These are phyloP conservation scores for Eulemur rufifrons DNA, from an alignment of 2,113 vertebrate genomes.

Conservation along the genomic window DNA sequence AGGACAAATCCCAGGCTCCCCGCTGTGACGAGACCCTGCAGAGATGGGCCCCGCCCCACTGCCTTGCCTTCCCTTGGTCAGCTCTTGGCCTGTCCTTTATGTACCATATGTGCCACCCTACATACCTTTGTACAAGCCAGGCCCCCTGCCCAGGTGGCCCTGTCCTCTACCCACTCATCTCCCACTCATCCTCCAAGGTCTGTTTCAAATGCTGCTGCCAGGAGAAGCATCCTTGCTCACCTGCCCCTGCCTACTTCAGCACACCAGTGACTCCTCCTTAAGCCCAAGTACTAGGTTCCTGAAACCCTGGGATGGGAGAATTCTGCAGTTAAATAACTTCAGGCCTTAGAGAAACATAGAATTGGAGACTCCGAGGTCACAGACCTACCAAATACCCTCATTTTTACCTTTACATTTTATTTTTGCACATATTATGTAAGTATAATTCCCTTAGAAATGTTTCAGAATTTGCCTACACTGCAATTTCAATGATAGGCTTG, in stretches of 20 bases:
- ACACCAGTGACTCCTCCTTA: neutral
- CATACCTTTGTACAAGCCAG: accelerated
- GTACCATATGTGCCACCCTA: neutral
- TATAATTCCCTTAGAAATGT: neutral
- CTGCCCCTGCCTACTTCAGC: neutral
- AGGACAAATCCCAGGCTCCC: neutral
- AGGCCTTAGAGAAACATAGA: neutral
- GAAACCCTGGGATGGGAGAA: neutral
- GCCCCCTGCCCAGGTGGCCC: neutral
- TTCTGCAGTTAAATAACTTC: neutral
- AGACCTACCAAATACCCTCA: neutral
- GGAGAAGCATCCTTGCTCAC: neutral
- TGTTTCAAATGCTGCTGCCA: neutral
- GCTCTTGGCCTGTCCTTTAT: neutral
- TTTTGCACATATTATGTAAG: neutral
- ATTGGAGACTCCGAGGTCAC: neutral
- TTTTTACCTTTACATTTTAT: neutral
- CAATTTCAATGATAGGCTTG: neutral
- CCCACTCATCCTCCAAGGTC: neutral
- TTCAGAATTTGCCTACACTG: neutral
- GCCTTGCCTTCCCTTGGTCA: neutral
- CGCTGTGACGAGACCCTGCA: neutral
- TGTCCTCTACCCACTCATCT: neutral
- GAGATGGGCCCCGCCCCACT: accelerated
- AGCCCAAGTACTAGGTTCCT: neutral